A percentile compares a stretch with the other conserved stretches of the same genome.
phyloP scores from a whole-genome alignment of 2,797 vertebrate genomes.

The Salmo trutta region DNA sequence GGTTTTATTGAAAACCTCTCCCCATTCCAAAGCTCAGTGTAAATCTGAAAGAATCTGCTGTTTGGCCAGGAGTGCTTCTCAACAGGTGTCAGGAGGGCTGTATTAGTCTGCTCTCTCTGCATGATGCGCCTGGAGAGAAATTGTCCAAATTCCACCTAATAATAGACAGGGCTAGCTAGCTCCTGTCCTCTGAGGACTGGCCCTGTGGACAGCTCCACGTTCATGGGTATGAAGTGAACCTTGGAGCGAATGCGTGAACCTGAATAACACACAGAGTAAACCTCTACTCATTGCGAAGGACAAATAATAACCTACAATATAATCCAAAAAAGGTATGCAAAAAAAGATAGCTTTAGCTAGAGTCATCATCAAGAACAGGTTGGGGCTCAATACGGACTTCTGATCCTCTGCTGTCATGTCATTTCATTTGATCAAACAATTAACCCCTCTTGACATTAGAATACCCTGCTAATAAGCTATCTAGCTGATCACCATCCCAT shows the following conservation, averaged over 20 bases:
- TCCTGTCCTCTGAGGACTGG: too few species aligned
- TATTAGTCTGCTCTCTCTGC: constrained; percentile 6
- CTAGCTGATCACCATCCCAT: not conserved
- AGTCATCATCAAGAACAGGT: not conserved
- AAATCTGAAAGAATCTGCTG: constrained; percentile 34
- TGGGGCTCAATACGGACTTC: not conserved
- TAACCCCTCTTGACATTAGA: too few species aligned
- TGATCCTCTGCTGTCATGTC: not conserved
- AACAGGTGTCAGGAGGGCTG: constrained; percentile 9
- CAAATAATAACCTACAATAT: not conserved
- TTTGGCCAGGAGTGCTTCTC: constrained; percentile 27
- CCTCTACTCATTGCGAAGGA: constrained; percentile 20
- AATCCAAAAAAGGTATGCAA: not conserved
- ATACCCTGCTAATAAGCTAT: too few species aligned
- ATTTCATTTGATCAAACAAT: too few species aligned
- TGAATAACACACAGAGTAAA: constrained; percentile 11
- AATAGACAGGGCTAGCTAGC: too few species aligned
- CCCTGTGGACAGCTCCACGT: constrained; percentile 2
- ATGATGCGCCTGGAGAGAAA: not conserved
- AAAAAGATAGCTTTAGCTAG: not conserved
- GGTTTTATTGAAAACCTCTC: constrained; percentile 23
- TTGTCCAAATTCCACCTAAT: too few species aligned
- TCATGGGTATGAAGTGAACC: constrained; percentile 11
- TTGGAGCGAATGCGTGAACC: not conserved
- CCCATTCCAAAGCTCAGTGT: constrained; percentile 25